A percentile compares a stretch with the other conserved stretches of the same genome.
These are phyloP conservation scores for Drosophila maculinotata DNA, from an alignment of 2,888 invertebrate species.

Conservation along the genomic window DNA sequence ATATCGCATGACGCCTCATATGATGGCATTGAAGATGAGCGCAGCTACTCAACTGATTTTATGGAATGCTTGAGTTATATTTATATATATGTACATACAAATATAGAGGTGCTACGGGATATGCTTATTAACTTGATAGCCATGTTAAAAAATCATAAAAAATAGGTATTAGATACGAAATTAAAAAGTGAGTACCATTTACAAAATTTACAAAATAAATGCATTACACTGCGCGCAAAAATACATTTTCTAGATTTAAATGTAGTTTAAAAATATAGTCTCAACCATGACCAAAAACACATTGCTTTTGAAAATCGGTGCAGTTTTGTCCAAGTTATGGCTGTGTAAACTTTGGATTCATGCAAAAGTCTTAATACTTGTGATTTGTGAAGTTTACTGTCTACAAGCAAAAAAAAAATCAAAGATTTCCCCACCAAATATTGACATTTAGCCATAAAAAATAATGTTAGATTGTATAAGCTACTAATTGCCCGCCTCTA, in stretches of 20 bases:
- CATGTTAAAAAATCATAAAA: slow-evolving; percentile 7
- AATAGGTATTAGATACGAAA: too few species aligned
- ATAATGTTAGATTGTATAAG: slow-evolving; percentile 12
- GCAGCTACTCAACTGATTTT: slow-evolving; percentile 58
- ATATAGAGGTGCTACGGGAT: slow-evolving; percentile 40
- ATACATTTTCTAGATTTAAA: too few species aligned
- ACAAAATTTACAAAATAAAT: not conserved
- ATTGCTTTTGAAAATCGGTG: too few species aligned
- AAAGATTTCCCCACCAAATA: slow-evolving; percentile 7
- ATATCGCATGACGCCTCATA: slow-evolving; percentile 79
- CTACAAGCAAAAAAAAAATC: slow-evolving; percentile 1
- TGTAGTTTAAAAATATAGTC: too few species aligned
- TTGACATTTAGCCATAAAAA: slow-evolving; percentile 41
- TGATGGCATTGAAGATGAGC: slow-evolving; percentile 62
- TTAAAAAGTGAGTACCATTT: too few species aligned
- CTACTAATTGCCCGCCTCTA: slow-evolving; percentile 45
- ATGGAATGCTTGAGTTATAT: slow-evolving; percentile 44
- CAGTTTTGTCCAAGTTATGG: too few species aligned
- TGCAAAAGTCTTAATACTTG: too few species aligned
- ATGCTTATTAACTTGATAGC: slow-evolving; percentile 38
- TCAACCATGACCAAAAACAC: too few species aligned
- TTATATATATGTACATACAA: too few species aligned
- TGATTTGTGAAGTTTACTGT: too few species aligned
- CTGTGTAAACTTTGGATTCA: too few species aligned
- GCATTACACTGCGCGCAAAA: too few species aligned